Percentiles rank a stretch among this genome's conserved stretches.
Evolutionary conservation across 92 coral and sea anemone genomes (phyloP).

Genomic region (Parazoanthus swiftii): DNA sequence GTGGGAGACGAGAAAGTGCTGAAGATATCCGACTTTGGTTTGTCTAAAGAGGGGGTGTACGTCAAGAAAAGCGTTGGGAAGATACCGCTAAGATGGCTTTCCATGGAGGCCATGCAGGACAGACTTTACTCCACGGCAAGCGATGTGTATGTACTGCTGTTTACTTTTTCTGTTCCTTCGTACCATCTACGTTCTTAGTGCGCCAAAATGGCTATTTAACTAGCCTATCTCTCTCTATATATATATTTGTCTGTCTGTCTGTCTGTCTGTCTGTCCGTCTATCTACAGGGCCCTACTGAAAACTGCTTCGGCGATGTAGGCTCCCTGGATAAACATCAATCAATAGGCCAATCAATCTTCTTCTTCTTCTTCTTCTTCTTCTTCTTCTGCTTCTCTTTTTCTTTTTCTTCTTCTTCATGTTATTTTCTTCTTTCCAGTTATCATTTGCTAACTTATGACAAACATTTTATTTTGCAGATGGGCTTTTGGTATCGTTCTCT

Average conservation of each 20-base stretch:
- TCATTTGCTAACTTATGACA: not conserved
- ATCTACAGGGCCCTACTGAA: not conserved
- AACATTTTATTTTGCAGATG: constrained; percentile 55
- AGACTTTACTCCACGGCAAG: constrained; percentile 85
- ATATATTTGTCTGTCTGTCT: not conserved
- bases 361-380: not conserved
- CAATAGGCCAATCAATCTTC: not conserved
- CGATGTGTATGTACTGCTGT: constrained; percentile 72
- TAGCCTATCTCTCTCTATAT: too few species aligned
- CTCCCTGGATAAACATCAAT: not conserved
- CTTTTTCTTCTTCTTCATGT: not conserved
- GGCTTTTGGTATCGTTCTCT: constrained; percentile 95
- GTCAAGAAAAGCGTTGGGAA: constrained; percentile 92
- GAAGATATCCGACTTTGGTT: constrained; percentile 94
- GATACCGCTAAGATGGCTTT: constrained; percentile 94
- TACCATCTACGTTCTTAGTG: too few species aligned
- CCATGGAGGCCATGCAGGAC: constrained; percentile 92
- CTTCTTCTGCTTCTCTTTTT: not conserved
- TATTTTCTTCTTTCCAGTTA: not conserved
- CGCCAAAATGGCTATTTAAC: too few species aligned
- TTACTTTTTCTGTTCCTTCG: too few species aligned
- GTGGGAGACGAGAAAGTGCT: constrained; percentile 87
- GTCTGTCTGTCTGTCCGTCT: not conserved
- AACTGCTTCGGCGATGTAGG: too few species aligned
- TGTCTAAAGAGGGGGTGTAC: constrained; percentile 89